Evolutionary conservation across 2,797 vertebrate genomes (phyloP).

Genomic region (Paramormyrops hopkinsi): DNA sequence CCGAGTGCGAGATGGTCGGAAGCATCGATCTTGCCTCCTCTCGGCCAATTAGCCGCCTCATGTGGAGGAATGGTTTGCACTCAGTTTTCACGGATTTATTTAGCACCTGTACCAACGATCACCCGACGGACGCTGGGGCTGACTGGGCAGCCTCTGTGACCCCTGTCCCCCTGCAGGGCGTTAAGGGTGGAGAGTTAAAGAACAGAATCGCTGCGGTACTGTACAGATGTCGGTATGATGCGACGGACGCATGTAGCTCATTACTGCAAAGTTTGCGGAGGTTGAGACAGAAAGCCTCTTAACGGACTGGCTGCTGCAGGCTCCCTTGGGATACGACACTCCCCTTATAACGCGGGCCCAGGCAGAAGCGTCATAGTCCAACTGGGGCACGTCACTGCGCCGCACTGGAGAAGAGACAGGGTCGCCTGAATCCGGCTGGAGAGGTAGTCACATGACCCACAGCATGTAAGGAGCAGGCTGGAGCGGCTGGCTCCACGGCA

Average conservation of each 20-base stretch:
- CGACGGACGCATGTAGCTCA: not conserved
- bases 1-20: not conserved
- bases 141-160: not conserved
- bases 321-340: not conserved
- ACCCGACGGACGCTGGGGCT: not conserved
- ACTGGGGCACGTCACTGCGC: slow-evolving; percentile 10
- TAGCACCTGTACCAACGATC: not conserved
- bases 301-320: not conserved
- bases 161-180: not conserved
- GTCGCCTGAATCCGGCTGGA: not conserved
- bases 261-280: not conserved
- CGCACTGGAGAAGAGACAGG: not conserved
- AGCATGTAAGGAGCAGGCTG: not conserved
- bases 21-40: not conserved
- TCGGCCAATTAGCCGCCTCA: not conserved
- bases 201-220: not conserved
- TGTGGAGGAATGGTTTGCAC: not conserved
- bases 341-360: not conserved
- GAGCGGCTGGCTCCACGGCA: not conserved
- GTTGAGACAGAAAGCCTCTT: not conserved
- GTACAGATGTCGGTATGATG: not conserved
- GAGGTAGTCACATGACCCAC: not conserved
- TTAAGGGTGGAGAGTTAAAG: not conserved
- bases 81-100: not conserved
- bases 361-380: not conserved